These are phyloP conservation scores for Caenorhabditis becei DNA, from an alignment of 2,888 invertebrate genomes.

Conservation along the genomic window DNA sequence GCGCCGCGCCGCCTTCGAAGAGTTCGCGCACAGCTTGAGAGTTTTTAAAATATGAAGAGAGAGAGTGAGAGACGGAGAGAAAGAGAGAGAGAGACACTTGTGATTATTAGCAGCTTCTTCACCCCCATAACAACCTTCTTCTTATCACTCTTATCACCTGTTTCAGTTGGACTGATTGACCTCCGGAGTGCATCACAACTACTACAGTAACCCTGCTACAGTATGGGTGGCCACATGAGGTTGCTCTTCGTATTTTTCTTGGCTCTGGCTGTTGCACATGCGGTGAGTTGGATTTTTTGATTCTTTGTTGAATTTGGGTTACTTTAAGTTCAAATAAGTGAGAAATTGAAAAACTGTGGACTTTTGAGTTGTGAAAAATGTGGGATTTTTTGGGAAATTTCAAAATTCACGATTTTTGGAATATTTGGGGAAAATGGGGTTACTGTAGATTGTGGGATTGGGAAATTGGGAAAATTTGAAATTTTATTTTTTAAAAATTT, in stretches of 20 bases:
- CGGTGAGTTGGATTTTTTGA: constrained; percentile 34
- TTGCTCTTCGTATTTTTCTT: constrained; percentile 36
- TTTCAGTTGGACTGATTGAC: constrained; percentile 8
- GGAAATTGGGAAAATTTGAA: too few species aligned
- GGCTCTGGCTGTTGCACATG: constrained; percentile 24
- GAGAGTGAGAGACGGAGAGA: constrained; percentile 10
- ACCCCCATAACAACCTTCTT: neutral
- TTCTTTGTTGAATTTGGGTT: neutral
- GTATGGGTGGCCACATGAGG: constrained; percentile 41
- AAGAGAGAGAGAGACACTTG: too few species aligned
- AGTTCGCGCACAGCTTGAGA: neutral
- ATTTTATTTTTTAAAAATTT: too few species aligned
- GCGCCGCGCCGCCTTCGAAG: constrained; percentile 11
- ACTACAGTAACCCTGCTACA: constrained; percentile 7
- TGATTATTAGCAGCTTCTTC: too few species aligned
- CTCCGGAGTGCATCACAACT: too few species aligned
- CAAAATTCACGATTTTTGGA: too few species aligned
- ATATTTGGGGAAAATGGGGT: too few species aligned
- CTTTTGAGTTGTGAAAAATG: too few species aligned
- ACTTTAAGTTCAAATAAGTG: too few species aligned
- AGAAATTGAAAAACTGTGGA: neutral
- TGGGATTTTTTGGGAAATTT: too few species aligned
- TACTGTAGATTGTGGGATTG: too few species aligned
- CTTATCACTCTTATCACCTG: neutral
- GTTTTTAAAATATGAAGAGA: neutral